phyloP scores from a whole-genome alignment of 1,140 invertebrate species.

The Zaprionus ornatus region DNA sequence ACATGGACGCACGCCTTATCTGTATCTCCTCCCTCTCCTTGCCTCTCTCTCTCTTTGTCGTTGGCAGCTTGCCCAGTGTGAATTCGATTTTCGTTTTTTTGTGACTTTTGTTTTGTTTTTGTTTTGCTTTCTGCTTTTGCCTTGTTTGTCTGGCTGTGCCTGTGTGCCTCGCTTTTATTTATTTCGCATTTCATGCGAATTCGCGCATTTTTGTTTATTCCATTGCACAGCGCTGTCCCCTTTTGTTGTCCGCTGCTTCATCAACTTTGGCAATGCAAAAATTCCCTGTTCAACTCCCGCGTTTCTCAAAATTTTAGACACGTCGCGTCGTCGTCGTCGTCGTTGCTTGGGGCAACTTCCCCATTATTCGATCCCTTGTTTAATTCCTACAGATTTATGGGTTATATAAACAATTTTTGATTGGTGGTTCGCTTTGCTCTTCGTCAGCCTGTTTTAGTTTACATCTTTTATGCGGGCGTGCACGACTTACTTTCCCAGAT shows the following conservation, averaged over 20 bases:
- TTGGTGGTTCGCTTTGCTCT: slow-evolving; percentile 46
- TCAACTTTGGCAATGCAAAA: slow-evolving; percentile 60
- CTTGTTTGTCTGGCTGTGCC: slow-evolving; percentile 15
- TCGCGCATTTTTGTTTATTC: slow-evolving; percentile 68
- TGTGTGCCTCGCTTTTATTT: slow-evolving; percentile 62
- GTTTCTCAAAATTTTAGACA: slow-evolving; percentile 71
- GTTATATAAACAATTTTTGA: slow-evolving; percentile 79
- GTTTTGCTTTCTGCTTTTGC: slow-evolving; percentile 18
- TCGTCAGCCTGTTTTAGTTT: slow-evolving; percentile 38
- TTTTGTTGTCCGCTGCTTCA: slow-evolving; percentile 33
- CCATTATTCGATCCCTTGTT: slow-evolving; percentile 52
- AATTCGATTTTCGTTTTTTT: slow-evolving; percentile 9
- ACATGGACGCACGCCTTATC: slow-evolving; percentile 36
- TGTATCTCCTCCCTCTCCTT: slow-evolving; percentile 13
- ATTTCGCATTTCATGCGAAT: slow-evolving; percentile 67
- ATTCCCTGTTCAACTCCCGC: slow-evolving; percentile 15
- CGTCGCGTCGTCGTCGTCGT: slow-evolving; percentile 26
- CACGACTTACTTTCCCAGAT: slow-evolving; percentile 25
- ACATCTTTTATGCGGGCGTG: slow-evolving; percentile 44
- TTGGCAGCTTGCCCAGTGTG: slow-evolving; percentile 8
- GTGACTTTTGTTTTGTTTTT: slow-evolving; percentile 30
- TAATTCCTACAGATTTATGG: slow-evolving; percentile 70
- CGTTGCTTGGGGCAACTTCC: slow-evolving; percentile 40
- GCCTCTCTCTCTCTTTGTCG: not conserved
- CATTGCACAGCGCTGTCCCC: slow-evolving; percentile 25